Evolutionary conservation across 2,113 vertebrate species (phyloP), one percentile per base, ranked within the genome.

Genomic region (Fulica atra): DNA sequence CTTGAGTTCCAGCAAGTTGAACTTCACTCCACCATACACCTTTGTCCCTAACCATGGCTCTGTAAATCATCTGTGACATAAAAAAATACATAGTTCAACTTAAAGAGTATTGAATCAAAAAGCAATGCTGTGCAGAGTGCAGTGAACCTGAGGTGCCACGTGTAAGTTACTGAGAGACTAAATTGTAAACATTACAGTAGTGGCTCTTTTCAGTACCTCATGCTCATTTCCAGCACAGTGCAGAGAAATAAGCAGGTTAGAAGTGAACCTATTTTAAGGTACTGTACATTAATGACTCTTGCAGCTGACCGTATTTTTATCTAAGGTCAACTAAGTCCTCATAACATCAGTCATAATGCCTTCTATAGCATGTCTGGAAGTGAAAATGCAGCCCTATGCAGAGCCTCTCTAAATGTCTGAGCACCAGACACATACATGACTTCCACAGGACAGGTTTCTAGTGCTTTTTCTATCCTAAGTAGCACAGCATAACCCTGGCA

Each of bases 201-300:
- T 76, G 33, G 5, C 19, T 82, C 48, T 82, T 57, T 63, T 48
- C 61, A 42, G 42, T 35, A 69, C 6, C 33, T 65, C 48, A 33
- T 10, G 17, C 35, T 57, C 25, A 54, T 63, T 83, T 69, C n/a
- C 28, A 94, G 66, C 33, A 89, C 42, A 60, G 12, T 23, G 24
- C 8, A 65, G 46, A 89, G 63, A 82, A 65, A 83, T 0, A 73
- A 23, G 36, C 26, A 89, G n/a, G 71, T 16, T 46, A 61, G 14
- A 92, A 89, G 9, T 48, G 24, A 66, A 83, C 64, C 51, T 93
- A n/a, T 92, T 96, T 88, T 94, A 86, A 94, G 59, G 56, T 42
- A 44, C 40, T 66, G n/a, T 21, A 88, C 15, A 59, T 28, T 70
- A 77, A 72, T 48, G 50, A 59, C 26, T 86, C 66, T 73, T 84